Evolutionary conservation across 2,888 invertebrate genomes (phyloP), one percentile per base, ranked within the genome.

Genomic region (Phania funesta): DNA sequence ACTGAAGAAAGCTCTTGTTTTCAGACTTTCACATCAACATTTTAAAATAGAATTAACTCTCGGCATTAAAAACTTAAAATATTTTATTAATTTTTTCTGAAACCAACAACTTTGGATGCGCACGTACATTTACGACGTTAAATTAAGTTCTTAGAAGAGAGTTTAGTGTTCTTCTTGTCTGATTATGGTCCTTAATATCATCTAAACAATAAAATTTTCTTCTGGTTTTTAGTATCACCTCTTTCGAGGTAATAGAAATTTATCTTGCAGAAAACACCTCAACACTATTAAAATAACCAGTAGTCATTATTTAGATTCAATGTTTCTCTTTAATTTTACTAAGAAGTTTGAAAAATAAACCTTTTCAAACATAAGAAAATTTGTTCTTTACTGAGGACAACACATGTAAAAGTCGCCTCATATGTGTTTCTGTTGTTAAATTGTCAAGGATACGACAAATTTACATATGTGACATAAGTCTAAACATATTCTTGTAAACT

Each of bases 51-150:
- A n/a, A n/a, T n/a, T n/a, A n/a, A n/a, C n/a, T n/a, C n/a, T n/a
- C n/a, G n/a, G 11, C 24, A 9, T 8, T 18, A 22, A 32, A 52
- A 11, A 68, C 50, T 29, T 0, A 24, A 79, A 50, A 20, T 11
- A 29, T 67, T 67, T 75, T 71, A 80, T 84, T 84, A 84, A 84
- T 84, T 84, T 74, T 74, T 32, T 41, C 46, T 71, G 41, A 76
- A 75, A 50, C 41, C 52, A 16, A 62, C 62, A 48, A 78, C 41
- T 73, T 52, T n/a, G n/a, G n/a, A n/a, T n/a, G n/a, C n/a, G 38
- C 20, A 22, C 50, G 44, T n/a, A 35, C 54, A 7, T 41, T 18
- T n/a, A 5, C n/a, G n/a, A n/a, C n/a, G n/a, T n/a, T n/a, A n/a
- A n/a, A n/a, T n/a, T n/a, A n/a, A n/a, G n/a, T n/a, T n/a, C n/a